Percentiles rank a stretch among this genome's conserved stretches.
phyloP scores from a whole-genome alignment of 2,888 invertebrate genomes.

The Heliconius erato region DNA sequence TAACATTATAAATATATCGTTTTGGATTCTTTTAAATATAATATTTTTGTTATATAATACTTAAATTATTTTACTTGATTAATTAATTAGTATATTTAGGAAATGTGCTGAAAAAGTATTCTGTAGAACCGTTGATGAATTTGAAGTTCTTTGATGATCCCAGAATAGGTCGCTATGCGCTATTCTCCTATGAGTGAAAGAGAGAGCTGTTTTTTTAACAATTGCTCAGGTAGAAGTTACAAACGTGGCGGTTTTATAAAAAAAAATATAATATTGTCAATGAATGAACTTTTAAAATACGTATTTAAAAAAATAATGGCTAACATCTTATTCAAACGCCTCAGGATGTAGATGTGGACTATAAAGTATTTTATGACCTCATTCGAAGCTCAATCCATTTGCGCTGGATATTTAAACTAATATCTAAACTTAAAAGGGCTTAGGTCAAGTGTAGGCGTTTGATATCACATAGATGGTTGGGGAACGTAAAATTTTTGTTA shows the following conservation, averaged over 20 bases:
- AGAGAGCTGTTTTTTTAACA: slow-evolving; percentile 55
- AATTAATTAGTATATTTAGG: background rate
- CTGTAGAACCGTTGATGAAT: slow-evolving; percentile 53
- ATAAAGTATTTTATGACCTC: slow-evolving; percentile 44
- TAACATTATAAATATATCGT: slow-evolving; percentile 3
- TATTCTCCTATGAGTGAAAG: slow-evolving; percentile 55
- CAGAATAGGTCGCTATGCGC: slow-evolving; percentile 54
- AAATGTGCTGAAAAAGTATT: slow-evolving; percentile 18
- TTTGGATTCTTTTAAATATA: background rate
- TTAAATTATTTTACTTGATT: background rate
- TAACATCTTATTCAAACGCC: slow-evolving; percentile 9
- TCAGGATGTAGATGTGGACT: slow-evolving; percentile 15
- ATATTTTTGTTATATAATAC: slow-evolving; percentile 5
- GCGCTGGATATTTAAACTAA: slow-evolving; percentile 43
- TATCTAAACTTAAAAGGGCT: slow-evolving; percentile 49
- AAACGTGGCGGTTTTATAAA: slow-evolving; percentile 54
- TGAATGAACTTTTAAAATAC: slow-evolving; percentile 28
- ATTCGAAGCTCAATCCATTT: slow-evolving; percentile 43
- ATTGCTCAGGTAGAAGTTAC: slow-evolving; percentile 66
- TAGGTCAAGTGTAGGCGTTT: slow-evolving; percentile 51
- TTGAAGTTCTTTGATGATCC: slow-evolving; percentile 57
- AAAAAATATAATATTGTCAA: slow-evolving; percentile 34
- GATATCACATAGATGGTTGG: slow-evolving; percentile 15
- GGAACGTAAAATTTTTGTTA: slow-evolving; percentile 18
- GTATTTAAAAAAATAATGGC: background rate